phyloP scores from a whole-genome alignment of 2,888 invertebrate species.

The Anthophora plumipes region DNA sequence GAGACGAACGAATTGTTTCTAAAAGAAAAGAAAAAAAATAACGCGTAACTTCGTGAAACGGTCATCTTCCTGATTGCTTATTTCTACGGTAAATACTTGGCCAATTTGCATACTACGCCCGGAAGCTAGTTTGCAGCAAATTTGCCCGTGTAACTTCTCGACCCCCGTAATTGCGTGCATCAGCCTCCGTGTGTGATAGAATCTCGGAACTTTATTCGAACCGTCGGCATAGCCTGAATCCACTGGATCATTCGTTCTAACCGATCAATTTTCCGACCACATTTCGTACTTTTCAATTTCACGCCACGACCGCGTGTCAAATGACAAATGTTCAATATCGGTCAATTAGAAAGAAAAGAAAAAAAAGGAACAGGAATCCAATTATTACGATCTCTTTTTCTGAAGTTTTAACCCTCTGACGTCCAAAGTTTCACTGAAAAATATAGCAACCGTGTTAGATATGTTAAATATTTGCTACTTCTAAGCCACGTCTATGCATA shows the following conservation, averaged over 20 bases:
- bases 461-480: no score
- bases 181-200: conserved; percentile 18
- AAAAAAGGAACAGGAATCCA: no score
- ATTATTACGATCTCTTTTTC: no score
- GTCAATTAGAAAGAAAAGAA: no score
- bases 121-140: conserved; percentile 42
- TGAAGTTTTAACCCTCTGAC: no score
- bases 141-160: conserved; percentile 53
- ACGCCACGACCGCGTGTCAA: no score
- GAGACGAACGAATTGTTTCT: neutral
- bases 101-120: conserved; percentile 60
- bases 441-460: no score
- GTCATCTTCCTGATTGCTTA: conserved; percentile 64
- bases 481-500: no score
- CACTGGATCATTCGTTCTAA: conserved; percentile 7
- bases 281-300: neutral
- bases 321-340: neutral
- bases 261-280: neutral
- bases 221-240: conserved; percentile 11
- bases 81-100: conserved; percentile 69
- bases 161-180: conserved; percentile 51
- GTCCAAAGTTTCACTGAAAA: no score
- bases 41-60: conserved; percentile 12
- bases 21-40: no score
- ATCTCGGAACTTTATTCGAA: conserved; percentile 39